A percentile compares a stretch with the other conserved stretches of the same genome.
Evolutionary conservation across 2,113 vertebrate genomes (phyloP).

Genomic region (Serilophus lunatus): DNA sequence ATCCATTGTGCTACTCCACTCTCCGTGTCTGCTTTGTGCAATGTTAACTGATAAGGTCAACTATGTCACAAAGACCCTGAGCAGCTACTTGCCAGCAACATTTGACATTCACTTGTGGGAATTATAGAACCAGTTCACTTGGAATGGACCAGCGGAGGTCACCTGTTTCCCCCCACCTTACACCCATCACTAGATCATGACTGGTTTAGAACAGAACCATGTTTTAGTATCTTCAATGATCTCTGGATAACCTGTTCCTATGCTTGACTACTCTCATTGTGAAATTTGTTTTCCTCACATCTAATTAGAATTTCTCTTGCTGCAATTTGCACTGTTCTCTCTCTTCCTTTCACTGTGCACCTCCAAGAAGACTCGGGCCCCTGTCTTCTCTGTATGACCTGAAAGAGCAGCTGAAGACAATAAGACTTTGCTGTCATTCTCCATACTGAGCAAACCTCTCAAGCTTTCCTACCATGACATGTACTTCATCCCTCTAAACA

Average conservation of each 20-base stretch:
- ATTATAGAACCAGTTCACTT: not conserved
- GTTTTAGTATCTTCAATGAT: not conserved
- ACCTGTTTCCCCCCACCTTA: not conserved
- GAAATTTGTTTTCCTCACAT: conserved; percentile 19
- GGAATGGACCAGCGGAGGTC: not conserved
- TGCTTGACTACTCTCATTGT: not conserved
- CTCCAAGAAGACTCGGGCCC: not conserved
- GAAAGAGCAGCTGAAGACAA: not conserved
- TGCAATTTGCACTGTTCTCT: not conserved
- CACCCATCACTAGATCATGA: not conserved
- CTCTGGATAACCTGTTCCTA: not conserved
- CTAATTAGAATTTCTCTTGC: conserved; percentile 7
- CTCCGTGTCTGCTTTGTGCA: not conserved
- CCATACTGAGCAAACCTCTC: not conserved
- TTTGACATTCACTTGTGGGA: not conserved
- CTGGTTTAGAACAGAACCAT: not conserved
- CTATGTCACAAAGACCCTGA: not conserved
- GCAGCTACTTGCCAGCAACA: not conserved
- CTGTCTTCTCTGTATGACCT: fast-evolving
- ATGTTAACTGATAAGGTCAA: not conserved
- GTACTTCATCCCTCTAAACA: not conserved
- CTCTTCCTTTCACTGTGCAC: not conserved
- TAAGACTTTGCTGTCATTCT: not conserved
- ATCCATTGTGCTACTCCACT: fast-evolving
- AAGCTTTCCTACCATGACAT: not conserved